Evolutionary conservation across 2,797 vertebrate genomes (phyloP), one percentile per base, ranked within the genome.

Genomic region (Cephalopachus bancanus): DNA sequence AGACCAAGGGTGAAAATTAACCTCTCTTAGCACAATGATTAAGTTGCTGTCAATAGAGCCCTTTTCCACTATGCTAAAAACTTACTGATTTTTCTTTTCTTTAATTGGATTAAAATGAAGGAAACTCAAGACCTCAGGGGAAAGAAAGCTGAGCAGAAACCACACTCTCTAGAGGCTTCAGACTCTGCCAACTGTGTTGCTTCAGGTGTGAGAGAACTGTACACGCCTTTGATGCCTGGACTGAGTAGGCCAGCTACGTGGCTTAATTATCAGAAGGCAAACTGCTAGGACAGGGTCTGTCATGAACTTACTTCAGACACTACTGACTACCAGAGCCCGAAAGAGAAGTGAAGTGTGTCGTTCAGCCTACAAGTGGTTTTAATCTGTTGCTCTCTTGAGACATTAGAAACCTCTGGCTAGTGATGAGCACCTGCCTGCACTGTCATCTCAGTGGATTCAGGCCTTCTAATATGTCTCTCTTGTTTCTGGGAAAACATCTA

Each of bases 71-170:
- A 65, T 0, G 0, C 72, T 88, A 83, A 97, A 96, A 84, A 16
- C 86, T 59, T 97, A 95, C 96, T 80, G 83, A 55, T 89, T 95
- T 96, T 88, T 81, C 95, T 96, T 95, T 83, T 94, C 94, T 97
- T 89, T 98, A 98, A 98, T 97, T 97, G 95, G 93, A 97, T 98
- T 97, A 97, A 96, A 96, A 97, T 97, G 69, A 97, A 96, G 91
- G 86, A 88, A 97, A 96, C 93, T 67, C 57, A 71, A 89, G 93
- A 96, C 83, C 88, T 95, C 65, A 11, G 64, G 89, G 91, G 96
- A 94, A 92, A 75, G 87, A 65, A 84, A 93, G 85, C 57, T 33
- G 28, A 95, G 67, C 37, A 83, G 93, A 89, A 94, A 94, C 64
- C 22, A 7, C 10, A 10, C 30, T 83, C 89, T 86, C 81, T 26